These are phyloP conservation scores for Mythimna lalbum DNA, from an alignment of 2,888 invertebrate species.

Conservation along the genomic window DNA sequence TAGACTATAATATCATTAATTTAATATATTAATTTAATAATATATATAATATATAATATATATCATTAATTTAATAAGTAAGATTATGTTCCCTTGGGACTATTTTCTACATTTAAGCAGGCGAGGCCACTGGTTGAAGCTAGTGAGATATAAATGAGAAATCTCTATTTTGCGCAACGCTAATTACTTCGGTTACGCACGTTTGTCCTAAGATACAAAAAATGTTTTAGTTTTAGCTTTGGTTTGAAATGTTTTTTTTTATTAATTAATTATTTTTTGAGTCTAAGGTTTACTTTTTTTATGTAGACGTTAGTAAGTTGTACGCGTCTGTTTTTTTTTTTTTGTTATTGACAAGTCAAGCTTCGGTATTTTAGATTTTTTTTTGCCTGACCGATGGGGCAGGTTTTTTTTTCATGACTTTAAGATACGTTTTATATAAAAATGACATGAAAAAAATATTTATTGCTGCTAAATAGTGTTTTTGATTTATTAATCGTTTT, in stretches of 20 bases:
- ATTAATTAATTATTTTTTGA: not conserved
- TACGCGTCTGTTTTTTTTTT: no score
- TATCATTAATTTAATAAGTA: no score
- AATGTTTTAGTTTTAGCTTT: not conserved
- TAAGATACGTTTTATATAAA: not conserved
- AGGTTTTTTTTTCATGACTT: not conserved
- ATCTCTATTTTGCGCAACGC: not conserved
- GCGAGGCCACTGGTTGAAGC: no score
- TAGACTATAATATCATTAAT: no score
- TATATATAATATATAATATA: no score
- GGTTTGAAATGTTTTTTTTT: constrained; percentile 2
- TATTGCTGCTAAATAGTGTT: not conserved
- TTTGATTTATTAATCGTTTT: constrained; percentile 8
- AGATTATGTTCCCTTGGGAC: no score
- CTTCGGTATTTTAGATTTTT: not conserved
- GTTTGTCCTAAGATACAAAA: constrained; percentile 1
- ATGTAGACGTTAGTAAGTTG: no score
- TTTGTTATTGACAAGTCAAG: no score
- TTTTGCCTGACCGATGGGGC: not conserved
- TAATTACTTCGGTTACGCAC: constrained; percentile 9
- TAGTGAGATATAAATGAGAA: not conserved
- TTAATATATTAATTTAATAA: no score
- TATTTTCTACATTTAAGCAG: no score
- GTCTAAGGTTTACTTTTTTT: not conserved
- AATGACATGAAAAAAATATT: no score